Evolutionary conservation across 1,140 invertebrate genomes (phyloP), one percentile per base, ranked within the genome.

Genomic region (Bombus pascuorum): DNA sequence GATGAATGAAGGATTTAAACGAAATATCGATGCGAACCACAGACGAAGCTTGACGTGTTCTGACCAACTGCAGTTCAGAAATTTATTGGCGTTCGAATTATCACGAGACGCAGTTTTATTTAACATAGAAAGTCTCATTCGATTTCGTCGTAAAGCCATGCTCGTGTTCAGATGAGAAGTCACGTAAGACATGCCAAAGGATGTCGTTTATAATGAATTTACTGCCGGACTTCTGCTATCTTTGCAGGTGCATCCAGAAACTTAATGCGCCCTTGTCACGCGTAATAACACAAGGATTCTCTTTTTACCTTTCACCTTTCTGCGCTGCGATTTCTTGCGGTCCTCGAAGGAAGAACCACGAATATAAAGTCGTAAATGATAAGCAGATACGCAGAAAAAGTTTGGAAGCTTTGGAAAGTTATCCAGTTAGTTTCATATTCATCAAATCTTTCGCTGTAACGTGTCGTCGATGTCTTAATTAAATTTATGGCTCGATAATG

Each of bases 221-320:
- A 83, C 42, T 47, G 44, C 42, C 34, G 3, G 18, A 4, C 18
- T 15, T 28, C 32, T 83, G 59, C 59, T 83, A 83, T 83, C 72
- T 83, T 74, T 13, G 42, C 81, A 83, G 81, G 57, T 83, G 81
- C 81, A 76, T 76, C 81, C 81, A 65, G 81, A 82, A 87, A 80
- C 81, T 85, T 88, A 81, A 88, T 72, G 79, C 81, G 62, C 76
- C 74, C 80, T 86, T 78, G 77, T 86, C 79, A 80, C 84, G 78
- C 87, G 83, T 88, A 80, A 68, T 80, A 80, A 65, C 77, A 32
- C 68, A 12, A 34, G 18, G 8, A 6, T 37, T 70, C 37, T 70
- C 68, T 70, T 28, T 70, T 80, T 70, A 37, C 8, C 77, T 80
- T 65, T 70, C 77, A 65, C 77, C 25, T 79, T 68, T 34, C n/a